A percentile compares a stretch with the other conserved stretches of the same genome.
phyloP scores from a whole-genome alignment of 2,113 vertebrate genomes.

The Rhineura floridana region DNA sequence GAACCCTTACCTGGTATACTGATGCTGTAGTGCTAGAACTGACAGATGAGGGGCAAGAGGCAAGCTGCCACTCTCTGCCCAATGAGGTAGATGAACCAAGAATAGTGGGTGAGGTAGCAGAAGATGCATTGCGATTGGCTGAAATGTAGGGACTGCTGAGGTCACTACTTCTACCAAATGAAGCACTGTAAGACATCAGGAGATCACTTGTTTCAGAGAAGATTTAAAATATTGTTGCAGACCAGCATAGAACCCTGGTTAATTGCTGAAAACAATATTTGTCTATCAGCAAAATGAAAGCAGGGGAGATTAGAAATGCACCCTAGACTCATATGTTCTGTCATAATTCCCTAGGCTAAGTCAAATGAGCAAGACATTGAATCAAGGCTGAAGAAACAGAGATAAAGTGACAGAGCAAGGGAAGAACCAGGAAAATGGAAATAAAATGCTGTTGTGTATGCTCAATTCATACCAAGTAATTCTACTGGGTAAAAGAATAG shows the following conservation, averaged over 20 bases:
- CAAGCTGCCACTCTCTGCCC: slow-evolving; percentile 75
- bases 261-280: background rate
- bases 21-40: slow-evolving; percentile 69
- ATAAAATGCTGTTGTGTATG: background rate
- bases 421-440: background rate
- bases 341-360: slow-evolving; percentile 21
- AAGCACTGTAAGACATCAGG: slow-evolving; percentile 81
- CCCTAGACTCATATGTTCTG: fast-evolving
- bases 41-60: slow-evolving; percentile 71
- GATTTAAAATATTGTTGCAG: slow-evolving; percentile 43
- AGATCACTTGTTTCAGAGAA: slow-evolving; percentile 71
- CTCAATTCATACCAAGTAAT: background rate
- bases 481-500: background rate
- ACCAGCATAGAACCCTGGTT: slow-evolving; percentile 26
- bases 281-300: fast-evolving
- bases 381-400: background rate
- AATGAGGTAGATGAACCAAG: slow-evolving; percentile 73
- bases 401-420: slow-evolving; percentile 1
- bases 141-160: slow-evolving; percentile 79
- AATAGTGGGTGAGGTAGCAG: slow-evolving; percentile 79
- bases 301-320: background rate
- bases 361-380: fast-evolving
- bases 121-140: slow-evolving; percentile 76
- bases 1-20: slow-evolving; percentile 71
- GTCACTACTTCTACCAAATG: slow-evolving; percentile 81